These are phyloP conservation scores for Tipula lateralis DNA, from an alignment of 2,888 invertebrate genomes.

Conservation along the genomic window DNA sequence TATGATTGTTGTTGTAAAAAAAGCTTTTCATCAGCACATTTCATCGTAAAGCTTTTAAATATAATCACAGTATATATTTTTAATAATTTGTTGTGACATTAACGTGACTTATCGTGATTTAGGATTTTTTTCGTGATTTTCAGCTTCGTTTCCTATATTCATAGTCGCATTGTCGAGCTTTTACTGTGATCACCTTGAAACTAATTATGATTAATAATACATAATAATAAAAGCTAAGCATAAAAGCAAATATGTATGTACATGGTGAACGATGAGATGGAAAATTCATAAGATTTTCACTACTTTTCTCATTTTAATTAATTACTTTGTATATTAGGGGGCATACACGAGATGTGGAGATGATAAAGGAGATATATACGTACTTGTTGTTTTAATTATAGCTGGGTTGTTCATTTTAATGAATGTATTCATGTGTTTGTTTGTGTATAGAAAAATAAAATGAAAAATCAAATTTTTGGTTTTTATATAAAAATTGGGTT, in stretches of 20 bases:
- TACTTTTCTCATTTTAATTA: not conserved
- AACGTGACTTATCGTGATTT: not conserved
- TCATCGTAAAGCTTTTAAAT: not conserved
- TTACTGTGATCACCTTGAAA: not conserved
- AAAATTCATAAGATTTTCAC: not conserved
- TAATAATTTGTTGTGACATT: not conserved
- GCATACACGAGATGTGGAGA: not conserved
- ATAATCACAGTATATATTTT: not conserved
- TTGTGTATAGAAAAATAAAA: not conserved
- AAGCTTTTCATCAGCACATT: not conserved
- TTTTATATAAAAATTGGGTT: not conserved
- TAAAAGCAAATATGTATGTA: not conserved
- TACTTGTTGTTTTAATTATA: not conserved
- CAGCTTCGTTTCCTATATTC: not conserved
- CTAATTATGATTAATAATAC: not conserved
- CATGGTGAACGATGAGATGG: not conserved
- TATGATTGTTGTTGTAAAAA: not conserved
- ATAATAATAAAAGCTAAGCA: not conserved
- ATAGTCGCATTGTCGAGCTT: not conserved
- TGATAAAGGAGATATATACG: not conserved
- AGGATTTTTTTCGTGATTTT: too few species aligned
- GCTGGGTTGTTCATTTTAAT: not conserved
- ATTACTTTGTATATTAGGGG: not conserved
- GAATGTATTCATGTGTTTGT: not conserved
- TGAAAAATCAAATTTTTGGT: not conserved